Base-by-base conservation (phyloP, 2,888 invertebrate genomes). In the Brachyptera risi region DNA sequence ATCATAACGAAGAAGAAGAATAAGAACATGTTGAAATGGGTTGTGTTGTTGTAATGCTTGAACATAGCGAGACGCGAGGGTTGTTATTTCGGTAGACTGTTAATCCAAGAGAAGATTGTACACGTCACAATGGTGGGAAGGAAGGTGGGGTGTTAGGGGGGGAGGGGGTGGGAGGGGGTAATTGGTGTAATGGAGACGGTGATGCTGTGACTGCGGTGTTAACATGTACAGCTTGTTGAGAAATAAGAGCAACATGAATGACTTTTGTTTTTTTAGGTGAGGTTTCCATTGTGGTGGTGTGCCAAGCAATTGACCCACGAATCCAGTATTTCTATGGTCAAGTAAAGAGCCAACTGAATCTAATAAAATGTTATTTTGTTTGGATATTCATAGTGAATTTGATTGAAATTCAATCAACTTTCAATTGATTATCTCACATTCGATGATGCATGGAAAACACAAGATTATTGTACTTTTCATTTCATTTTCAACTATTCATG, bases 181-280 rank as follows among this genome's bases (percentile, higher is more conserved):
- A 60, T 61, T 61, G 57, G 47, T 57, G 56, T 56, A 61, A 61
- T 56, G 31, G 56, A 57, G 56, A 38, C 54, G 54, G 27, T 60
- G 47, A 21, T 35, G 50, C 50, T 24, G n/a, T n/a, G 50, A 50
- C 50, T 23, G 31, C 26, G 50, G 31, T 31, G 50, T 51, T 42
- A 42, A 19, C 42, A 7, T 21, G 50, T 42, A 42, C 50, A 27
- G 50, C 31, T 26, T 17, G 50, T n/a, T 17, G 17, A 26, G 31
- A 31, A 51, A 51, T n/a, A 27, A 51, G 50, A 17, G 50, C 42
- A 51, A 51, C 50, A 51, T 23, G 26, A n/a, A n/a, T n/a, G n/a
- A n/a, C n/a, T n/a, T n/a, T n/a, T n/a, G n/a, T n/a, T n/a, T n/a
- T n/a, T n/a, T n/a, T n/a, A n/a, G n/a, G n/a, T n/a, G n/a, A n/a